Evolutionary conservation across 2,113 vertebrate genomes (phyloP).

Genomic region (Cephalopholis sonnerati): DNA sequence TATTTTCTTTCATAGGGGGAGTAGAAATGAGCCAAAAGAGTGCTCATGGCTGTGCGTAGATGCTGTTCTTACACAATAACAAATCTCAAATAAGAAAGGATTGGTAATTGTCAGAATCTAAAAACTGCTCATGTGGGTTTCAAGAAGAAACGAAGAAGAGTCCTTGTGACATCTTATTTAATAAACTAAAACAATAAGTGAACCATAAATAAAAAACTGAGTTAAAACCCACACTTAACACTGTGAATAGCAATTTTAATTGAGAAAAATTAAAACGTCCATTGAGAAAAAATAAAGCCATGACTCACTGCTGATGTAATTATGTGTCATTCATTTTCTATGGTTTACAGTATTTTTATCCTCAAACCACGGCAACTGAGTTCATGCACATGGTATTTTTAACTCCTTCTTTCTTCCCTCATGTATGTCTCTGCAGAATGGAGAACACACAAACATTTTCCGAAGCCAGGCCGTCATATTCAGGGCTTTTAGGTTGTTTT

Average conservation of each 20-base stretch:
- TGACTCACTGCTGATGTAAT: background rate
- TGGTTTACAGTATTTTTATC: constrained; percentile 5
- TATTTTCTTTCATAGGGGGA: too few relatives aligned
- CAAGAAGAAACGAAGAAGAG: too few relatives aligned
- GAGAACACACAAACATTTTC: background rate
- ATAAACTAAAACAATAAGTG: background rate
- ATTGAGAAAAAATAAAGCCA: constrained; percentile 7
- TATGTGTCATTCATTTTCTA: background rate
- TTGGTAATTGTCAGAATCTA: too few relatives aligned
- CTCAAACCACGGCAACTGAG: background rate
- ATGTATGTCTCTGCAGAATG: background rate
- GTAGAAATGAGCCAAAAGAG: too few relatives aligned
- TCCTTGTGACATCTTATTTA: background rate
- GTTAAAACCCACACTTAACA: background rate
- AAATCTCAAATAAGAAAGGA: too few relatives aligned
- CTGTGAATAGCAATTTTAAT: background rate
- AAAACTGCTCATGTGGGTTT: too few relatives aligned
- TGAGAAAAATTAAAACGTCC: background rate
- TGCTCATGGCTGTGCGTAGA: too few relatives aligned
- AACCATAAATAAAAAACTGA: background rate
- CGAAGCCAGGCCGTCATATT: background rate
- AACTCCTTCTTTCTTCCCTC: background rate
- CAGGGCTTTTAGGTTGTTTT: background rate
- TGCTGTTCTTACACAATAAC: too few relatives aligned
- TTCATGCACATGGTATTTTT: background rate